These are phyloP conservation scores for Diplogasteroides magnus DNA, from an alignment of 1,140 invertebrate species.

Conservation along the genomic window DNA sequence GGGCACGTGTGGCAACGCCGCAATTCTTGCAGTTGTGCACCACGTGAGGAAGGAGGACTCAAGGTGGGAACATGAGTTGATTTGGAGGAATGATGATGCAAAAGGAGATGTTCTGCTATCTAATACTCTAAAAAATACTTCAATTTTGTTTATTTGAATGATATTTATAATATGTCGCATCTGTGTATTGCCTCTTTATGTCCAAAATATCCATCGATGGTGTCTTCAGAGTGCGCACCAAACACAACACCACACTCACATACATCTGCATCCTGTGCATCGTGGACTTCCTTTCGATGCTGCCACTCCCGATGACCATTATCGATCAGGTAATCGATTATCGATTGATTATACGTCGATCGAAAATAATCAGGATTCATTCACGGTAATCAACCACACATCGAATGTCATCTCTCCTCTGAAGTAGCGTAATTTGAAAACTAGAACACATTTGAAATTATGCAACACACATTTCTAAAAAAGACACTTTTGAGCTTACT, in stretches of 20 bases:
- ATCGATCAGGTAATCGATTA: constrained; percentile 38
- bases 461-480: too few relatives aligned
- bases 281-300: constrained; percentile 46
- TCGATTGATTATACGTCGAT: neutral
- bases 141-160: too few relatives aligned
- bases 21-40: constrained; percentile 48
- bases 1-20: constrained; percentile 50
- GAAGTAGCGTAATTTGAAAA: too few relatives aligned
- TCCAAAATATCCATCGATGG: too few relatives aligned
- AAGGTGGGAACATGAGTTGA: neutral
- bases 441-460: neutral
- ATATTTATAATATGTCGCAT: too few relatives aligned
- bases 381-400: too few relatives aligned
- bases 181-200: too few relatives aligned
- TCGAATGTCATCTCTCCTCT: too few relatives aligned
- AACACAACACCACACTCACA: constrained; percentile 51
- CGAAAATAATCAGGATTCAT: too few relatives aligned
- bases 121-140: neutral
- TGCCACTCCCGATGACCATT: constrained; percentile 53
- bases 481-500: too few relatives aligned
- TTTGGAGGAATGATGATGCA: neutral
- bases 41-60: constrained; percentile 43
- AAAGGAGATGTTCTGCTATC: neutral
- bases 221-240: too few relatives aligned
- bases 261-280: constrained; percentile 50